Base-by-base conservation (phyloP, 2,113 vertebrate genomes). In the Cacatua alba region DNA sequence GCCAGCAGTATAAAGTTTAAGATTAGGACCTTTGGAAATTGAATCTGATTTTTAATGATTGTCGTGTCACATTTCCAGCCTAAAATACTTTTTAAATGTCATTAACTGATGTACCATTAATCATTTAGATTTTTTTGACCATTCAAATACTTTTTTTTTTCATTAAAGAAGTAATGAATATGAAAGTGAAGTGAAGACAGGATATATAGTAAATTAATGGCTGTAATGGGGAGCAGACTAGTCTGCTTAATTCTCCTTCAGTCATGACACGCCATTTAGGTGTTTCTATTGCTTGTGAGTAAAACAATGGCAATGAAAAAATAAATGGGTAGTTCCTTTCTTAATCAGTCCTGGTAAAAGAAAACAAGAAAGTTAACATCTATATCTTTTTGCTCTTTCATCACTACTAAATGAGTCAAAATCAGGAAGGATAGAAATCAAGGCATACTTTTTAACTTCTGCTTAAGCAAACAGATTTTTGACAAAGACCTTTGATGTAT, bases 21-120 rank as follows among this genome's bases (percentile, higher is more conserved):
- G 97, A 98, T 97, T 98, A 96, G 96, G 97, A 97, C 97, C 97
- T 97, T 92, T 97, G 93, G 97, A 98, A 98, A 98, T 97, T 98
- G 95, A 98, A 98, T 98, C 86, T 97, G 97, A 97, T 98, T 97
- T 98, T 98, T 98, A 98, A 97, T 98, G 97, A 98, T 98, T 97
- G 72, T 96, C 94, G 82, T 97, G 97, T 98, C 97, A 98, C 87
- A 97, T 96, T 97, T 97, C 90, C 94, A 96, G 92, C 82, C 95
- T 97, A 92, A 98, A 95, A 95, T 97, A 97, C 95, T 98, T 98
- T 98, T 93, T 96, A 98, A 98, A 97, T 97, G 82, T 97, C 97
- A 97, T 97, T 98, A 98, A 88, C 88, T 92, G 92, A 97, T 94
- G 95, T 92, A 81, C 57, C 91, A 97, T 98, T 98, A 97, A 98